A percentile compares a stretch with the other conserved stretches of the same genome.
phyloP scores from a whole-genome alignment of 2,113 vertebrate species.

The Lophochroa leadbeateri region DNA sequence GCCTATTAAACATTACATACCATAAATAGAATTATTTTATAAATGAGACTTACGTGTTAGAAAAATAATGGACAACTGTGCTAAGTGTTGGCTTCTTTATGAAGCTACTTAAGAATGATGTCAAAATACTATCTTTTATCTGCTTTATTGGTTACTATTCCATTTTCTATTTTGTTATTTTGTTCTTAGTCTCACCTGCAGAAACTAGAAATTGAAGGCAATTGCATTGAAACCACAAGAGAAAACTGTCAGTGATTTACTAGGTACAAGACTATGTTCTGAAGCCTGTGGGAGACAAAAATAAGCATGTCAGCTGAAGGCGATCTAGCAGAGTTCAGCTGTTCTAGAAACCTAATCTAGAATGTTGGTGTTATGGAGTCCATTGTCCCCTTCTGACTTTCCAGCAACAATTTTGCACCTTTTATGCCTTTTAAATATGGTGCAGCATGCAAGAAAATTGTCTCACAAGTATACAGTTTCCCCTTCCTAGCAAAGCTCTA shows the following conservation, averaged over 20 bases:
- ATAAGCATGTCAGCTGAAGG: background rate
- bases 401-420: background rate
- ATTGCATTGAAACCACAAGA: accelerated
- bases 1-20: background rate
- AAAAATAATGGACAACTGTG: background rate
- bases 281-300: background rate
- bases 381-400: background rate
- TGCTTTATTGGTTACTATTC: background rate
- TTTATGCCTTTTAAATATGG: background rate
- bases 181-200: background rate
- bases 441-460: background rate
- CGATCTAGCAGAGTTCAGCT: background rate
- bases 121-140: background rate
- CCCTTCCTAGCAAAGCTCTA: background rate
- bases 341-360: background rate
- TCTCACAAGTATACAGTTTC: background rate
- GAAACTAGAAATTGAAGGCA: background rate
- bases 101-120: background rate
- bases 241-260: background rate
- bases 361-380: background rate
- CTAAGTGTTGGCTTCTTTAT: background rate
- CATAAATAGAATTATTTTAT: background rate
- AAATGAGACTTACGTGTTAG: background rate
- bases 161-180: background rate
- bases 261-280: background rate